Evolutionary conservation across 2,888 invertebrate genomes (phyloP).

Genomic region (Clusia tigrina): DNA sequence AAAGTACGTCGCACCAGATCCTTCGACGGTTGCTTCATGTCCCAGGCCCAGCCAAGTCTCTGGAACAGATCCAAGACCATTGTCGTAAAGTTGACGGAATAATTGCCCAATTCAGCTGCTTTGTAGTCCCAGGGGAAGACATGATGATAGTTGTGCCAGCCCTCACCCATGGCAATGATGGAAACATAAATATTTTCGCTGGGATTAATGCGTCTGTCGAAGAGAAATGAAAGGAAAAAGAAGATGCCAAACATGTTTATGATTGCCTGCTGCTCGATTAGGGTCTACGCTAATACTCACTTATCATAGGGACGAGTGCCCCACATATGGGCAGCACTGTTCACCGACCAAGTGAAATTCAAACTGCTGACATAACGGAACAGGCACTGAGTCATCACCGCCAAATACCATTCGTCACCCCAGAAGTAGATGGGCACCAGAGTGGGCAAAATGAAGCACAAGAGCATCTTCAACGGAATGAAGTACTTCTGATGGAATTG

Average conservation of each 20-base stretch:
- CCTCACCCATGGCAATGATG: slow-evolving; percentile 80
- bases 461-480: slow-evolving; percentile 69
- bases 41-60: slow-evolving; percentile 79
- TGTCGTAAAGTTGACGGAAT: slow-evolving; percentile 75
- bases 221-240: slow-evolving; percentile 6
- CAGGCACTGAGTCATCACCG: slow-evolving; percentile 73
- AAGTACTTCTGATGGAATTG: slow-evolving; percentile 82
- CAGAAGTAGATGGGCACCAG: slow-evolving; percentile 74
- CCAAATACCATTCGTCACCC: slow-evolving; percentile 73
- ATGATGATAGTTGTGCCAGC: slow-evolving; percentile 96
- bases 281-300: no score
- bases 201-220: slow-evolving; percentile 76
- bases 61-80: slow-evolving; percentile 75
- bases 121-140: slow-evolving; percentile 94
- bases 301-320: slow-evolving; percentile 77
- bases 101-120: slow-evolving; percentile 82
- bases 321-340: slow-evolving; percentile 85
- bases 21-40: slow-evolving; percentile 73
- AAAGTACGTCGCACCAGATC: slow-evolving; percentile 69
- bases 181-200: slow-evolving; percentile 79
- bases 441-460: slow-evolving; percentile 79
- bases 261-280: no score
- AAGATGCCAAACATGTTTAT: no score
- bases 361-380: slow-evolving; percentile 78
- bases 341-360: slow-evolving; percentile 90